Base-by-base conservation (phyloP, 37 sponge, comb jelly and placozoan genomes). In the Tethya wilhelma region DNA sequence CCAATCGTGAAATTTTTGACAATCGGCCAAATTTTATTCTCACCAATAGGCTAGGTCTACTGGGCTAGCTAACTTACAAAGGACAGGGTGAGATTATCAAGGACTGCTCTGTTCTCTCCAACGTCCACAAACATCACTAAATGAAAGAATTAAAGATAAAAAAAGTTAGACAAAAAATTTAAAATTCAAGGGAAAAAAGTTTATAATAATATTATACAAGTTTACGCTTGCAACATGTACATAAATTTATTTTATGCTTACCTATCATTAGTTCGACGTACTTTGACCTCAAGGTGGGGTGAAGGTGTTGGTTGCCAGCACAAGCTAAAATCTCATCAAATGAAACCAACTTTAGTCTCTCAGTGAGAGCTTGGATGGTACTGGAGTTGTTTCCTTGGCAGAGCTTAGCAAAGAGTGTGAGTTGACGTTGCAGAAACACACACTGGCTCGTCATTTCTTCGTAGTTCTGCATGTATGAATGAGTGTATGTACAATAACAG, bases 121-220 rank as follows among this genome's bases (percentile, higher is more conserved):
- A 89, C 84, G 77, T 83, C 90, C 36, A 89, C 79, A 74, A 73
- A 89, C 76, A 89, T 45, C 26, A 86, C 87, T 74, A 53, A n/a
- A n/a, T n/a, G n/a, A n/a, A n/a, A n/a, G n/a, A n/a, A n/a, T n/a
- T n/a, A n/a, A n/a, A n/a, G n/a, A n/a, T n/a, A n/a, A n/a, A n/a
- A n/a, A n/a, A n/a, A n/a, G n/a, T n/a, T n/a, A n/a, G n/a, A n/a
- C n/a, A n/a, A n/a, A n/a, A n/a, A n/a, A n/a, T n/a, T n/a, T n/a
- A n/a, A n/a, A n/a, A n/a, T n/a, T n/a, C n/a, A n/a, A n/a, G n/a
- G n/a, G n/a, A n/a, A n/a, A n/a, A n/a, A n/a, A n/a, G n/a, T n/a
- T n/a, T n/a, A n/a, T n/a, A n/a, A n/a, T n/a, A n/a, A n/a, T n/a
- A n/a, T n/a, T n/a, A n/a, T n/a, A n/a, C n/a, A n/a, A n/a, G n/a